phyloP scores from a whole-genome alignment of 1,140 invertebrate genomes.

The Drosophila kurseongensis region DNA sequence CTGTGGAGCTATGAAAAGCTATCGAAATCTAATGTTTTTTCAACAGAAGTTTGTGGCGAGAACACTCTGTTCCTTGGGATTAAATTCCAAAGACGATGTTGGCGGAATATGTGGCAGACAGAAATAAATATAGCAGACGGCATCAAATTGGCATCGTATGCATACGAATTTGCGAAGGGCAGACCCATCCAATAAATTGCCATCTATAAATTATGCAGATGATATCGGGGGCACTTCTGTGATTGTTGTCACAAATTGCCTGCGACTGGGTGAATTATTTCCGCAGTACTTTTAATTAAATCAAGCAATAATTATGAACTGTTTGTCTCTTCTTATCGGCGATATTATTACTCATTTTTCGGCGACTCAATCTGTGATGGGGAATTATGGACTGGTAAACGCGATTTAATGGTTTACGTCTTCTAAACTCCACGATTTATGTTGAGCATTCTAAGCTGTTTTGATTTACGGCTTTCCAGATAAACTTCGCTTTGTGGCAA shows the following conservation, averaged over 20 bases:
- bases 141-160: conserved; percentile 5
- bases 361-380: neutral
- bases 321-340: conserved; percentile 26
- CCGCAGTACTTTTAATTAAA: conserved; percentile 48
- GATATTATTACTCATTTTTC: conserved; percentile 26
- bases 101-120: neutral
- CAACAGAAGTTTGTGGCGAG: neutral
- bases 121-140: conserved; percentile 2
- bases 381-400: conserved; percentile 34
- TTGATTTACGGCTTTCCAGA: conserved; percentile 64
- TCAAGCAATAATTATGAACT: conserved; percentile 43
- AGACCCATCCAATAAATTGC: neutral
- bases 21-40: too few species aligned
- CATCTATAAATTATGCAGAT: conserved; percentile 54
- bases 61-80: neutral
- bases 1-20: neutral
- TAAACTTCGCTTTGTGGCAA: conserved; percentile 26
- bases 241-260: conserved; percentile 31
- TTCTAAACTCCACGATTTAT: conserved; percentile 48
- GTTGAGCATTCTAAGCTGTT: conserved; percentile 55
- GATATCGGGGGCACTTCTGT: conserved; percentile 13
- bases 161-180: conserved; percentile 1
- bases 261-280: conserved; percentile 35
- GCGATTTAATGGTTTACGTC: conserved; percentile 28
- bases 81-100: neutral